Evolutionary conservation across 1,140 invertebrate species (phyloP), one percentile per base, ranked within the genome.

Genomic region (Drosophila tropicalis): DNA sequence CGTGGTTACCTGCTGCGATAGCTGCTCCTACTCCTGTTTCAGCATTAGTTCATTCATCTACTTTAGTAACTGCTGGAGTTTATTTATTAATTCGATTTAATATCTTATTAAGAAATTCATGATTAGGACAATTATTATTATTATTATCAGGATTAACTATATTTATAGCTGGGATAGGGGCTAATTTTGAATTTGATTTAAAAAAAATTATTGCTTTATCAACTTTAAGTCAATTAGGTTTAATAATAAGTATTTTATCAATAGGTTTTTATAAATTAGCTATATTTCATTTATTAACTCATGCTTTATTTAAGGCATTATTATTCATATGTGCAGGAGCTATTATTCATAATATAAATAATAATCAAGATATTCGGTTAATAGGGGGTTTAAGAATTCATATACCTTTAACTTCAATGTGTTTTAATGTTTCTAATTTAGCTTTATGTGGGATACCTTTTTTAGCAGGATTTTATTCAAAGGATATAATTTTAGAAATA

Each of bases 131-230:
- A 44, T 75, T 90, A 70, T 86, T 93, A n/a, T n/a, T n/a, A n/a
- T n/a, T n/a, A 90, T 84, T 93, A 89, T 89, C 92, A 60, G 90
- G 91, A 2, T 78, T 93, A 78, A 95, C 94, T 10, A 94, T 95
- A 92, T 93, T 95, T 92, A 94, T 95, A 87, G 91, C 94, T 7
- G 93, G 94, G 0, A 72, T 95, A 78, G 92, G n/a, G 0, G 94
- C 94, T 73, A 94, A 93, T 94, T n/a, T 93, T 93, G 94, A 95
- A 72, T 93, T 92, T 93, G 94, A 95, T 93, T 93, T 95, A 84
- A 95, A 95, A 91, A 95, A 95, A 93, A 94, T 95, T 94, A 95
- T 95, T 95, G 95, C 95, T 91, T 92, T 95, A 72, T 95, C 95
- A 7, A 96, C 95, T 61, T 93, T 96, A 91, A 95, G 94, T 15